A percentile compares a stretch with the other conserved stretches of the same genome.
These are phyloP conservation scores for Zonitis immaculata DNA, from an alignment of 2,888 invertebrate genomes.

Conservation along the genomic window DNA sequence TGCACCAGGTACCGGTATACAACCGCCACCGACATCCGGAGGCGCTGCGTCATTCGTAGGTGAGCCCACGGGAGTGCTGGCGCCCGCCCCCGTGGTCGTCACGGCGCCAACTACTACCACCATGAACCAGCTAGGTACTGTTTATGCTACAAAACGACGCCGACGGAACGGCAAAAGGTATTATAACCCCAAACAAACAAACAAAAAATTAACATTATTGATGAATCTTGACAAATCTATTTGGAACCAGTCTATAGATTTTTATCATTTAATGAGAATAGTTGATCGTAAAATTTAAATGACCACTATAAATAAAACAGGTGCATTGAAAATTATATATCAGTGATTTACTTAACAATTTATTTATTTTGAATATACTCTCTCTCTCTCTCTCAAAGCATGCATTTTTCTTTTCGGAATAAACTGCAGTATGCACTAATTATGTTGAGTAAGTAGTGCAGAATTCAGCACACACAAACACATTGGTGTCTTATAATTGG, in stretches of 20 bases:
- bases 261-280: neutral
- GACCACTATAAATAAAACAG: neutral
- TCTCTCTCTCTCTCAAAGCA: no score
- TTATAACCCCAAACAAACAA: neutral
- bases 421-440: slow-evolving; percentile 24
- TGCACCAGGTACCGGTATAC: slow-evolving; percentile 38
- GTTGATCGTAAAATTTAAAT: neutral
- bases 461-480: slow-evolving; percentile 22
- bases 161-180: slow-evolving; percentile 96
- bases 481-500: slow-evolving; percentile 33
- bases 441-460: slow-evolving; percentile 25
- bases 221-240: neutral
- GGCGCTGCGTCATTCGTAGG: slow-evolving; percentile 41
- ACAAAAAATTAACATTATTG: neutral
- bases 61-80: slow-evolving; percentile 40
- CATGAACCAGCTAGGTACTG: slow-evolving; percentile 91
- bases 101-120: slow-evolving; percentile 36
- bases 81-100: slow-evolving; percentile 36
- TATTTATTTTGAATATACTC: neutral
- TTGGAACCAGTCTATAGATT: neutral
- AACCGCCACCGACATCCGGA: slow-evolving; percentile 25
- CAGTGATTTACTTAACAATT: neutral
- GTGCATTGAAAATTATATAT: neutral
- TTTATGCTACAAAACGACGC: slow-evolving; percentile 94
- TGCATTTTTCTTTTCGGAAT: no score